Evolutionary conservation across 2,888 invertebrate species (phyloP), one percentile per base, ranked within the genome.

Genomic region (Phania funesta): DNA sequence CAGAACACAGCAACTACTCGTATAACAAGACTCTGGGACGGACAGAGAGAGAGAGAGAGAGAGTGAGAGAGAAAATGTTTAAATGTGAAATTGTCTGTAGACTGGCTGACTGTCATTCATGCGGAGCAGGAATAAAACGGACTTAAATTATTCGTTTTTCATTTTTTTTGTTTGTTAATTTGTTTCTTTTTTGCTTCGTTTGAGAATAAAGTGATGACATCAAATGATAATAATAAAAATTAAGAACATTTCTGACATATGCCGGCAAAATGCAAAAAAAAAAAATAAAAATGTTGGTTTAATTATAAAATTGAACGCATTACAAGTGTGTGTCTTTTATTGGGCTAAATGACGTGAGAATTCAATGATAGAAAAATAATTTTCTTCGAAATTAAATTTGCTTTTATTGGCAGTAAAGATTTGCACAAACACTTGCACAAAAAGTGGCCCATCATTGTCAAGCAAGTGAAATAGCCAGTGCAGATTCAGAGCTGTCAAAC

Each of bases 231-330:
- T 16, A 68, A 44, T 56, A 44, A 60, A 60, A 48, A 24, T 46
- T 18, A 58, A 22, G 16, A 24, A 6, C 22, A 24, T 24, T 24
- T 62, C 38, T 50, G 60, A 29, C 64, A 64, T 22, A 44, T 54
- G 24, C 46, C 38, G 68, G 68, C 35, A 44, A 52, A 24, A 8
- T 44, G 22, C n/a, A 50, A 77, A 60, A 62, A n/a, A 22, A 58
- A 6, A 41, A 54, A 58, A 7, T 38, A 6, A 7, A 18, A 50
- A 50, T 46, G 50, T 52, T 35, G 67, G 44, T 68, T 68, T 62
- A 62, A 62, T 77, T 70, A 54, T 70, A 32, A 54, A 62, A 52
- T 62, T 68, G 62, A 46, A 68, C 26, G 54, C 38, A 60, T 41
- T 44, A 20, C 20, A 60, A 52, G 29, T 48, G n/a, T 4, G 24